Evolutionary conservation across 2,888 invertebrate genomes (phyloP), one percentile per base, ranked within the genome.

Genomic region (Drosophila subquinaria): DNA sequence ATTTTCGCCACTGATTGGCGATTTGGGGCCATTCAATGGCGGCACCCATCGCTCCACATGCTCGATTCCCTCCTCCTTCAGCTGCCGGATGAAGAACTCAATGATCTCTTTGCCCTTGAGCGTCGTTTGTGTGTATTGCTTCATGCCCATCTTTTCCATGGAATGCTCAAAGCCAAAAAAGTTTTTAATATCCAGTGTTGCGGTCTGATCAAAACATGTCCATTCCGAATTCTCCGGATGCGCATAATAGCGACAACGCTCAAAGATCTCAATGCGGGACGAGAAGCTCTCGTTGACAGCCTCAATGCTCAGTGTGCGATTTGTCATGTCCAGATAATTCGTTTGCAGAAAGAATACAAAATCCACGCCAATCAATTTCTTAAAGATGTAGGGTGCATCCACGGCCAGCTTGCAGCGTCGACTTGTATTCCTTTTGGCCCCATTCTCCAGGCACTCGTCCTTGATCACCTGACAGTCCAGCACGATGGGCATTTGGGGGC

Each of bases 171-270:
- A 96, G 0, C 98, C 98, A 93, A 98, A 98, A 93, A 98, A 98
- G 88, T 96, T 98, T 92, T 97, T 98, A 55, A 98, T 97, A 93
- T 98, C 98, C 68, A 98, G 94, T 81, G 96, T 95, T 23, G 98
- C 98, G 62, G 95, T 95, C 93, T 98, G 98, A 93, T 98, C 98
- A 93, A 98, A 98, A 91, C 98, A 98, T 1, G 98, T 98, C 98
- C 98, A 98, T 48, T 97, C 95, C 0, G 96, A 93, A 93, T 98
- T 98, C 90, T 98, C 98, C 0, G 98, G 97, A 93, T 98, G 98
- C 13, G 97, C 88, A 74, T 93, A 93, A 63, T 93, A 93, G 47
- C 93, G 92, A 67, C 98, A 98, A 90, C 96, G 96, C 94, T 98
- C 98, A 81, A 97, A 94, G 88, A 98, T 97, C 60, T 95, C 95